Conservation (phyloP, 35 echinoderm and acorn worm species). For the Lytechinus variegatus region DNA sequence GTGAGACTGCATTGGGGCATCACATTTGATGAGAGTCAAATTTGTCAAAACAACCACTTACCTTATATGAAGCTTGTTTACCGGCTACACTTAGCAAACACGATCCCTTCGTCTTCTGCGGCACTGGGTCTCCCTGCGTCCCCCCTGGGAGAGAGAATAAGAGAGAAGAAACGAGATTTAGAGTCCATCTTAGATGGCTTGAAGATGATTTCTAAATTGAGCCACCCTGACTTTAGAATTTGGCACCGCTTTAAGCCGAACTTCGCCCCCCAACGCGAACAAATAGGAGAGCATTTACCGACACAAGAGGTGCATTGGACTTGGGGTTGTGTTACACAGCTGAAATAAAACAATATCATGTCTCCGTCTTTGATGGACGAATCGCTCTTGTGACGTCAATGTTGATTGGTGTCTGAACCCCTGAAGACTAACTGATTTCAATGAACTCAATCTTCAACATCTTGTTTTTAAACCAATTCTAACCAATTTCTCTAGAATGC, state of each 20-base stretch:
- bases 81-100: not conserved
- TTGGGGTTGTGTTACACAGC: not conserved
- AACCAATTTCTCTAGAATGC: not conserved
- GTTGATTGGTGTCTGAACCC: not conserved
- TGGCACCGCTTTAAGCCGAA: not conserved
- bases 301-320: not conserved
- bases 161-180: not conserved
- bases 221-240: not conserved
- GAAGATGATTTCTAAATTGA: constrained; percentile 13
- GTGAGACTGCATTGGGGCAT: not conserved
- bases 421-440: not conserved
- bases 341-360: not conserved
- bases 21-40: not conserved
- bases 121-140: not conserved
- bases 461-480: not conserved
- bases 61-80: not conserved
- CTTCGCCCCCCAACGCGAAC: not conserved
- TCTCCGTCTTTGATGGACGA: not conserved
- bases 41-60: constrained; percentile 19
- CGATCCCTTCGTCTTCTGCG: not conserved
- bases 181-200: not conserved
- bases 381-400: constrained; percentile 4
- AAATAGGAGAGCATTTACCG: not conserved
- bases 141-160: not conserved
- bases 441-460: not conserved